phyloP scores from a whole-genome alignment of 2,888 invertebrate genomes.

The Hypsopygia costalis region DNA sequence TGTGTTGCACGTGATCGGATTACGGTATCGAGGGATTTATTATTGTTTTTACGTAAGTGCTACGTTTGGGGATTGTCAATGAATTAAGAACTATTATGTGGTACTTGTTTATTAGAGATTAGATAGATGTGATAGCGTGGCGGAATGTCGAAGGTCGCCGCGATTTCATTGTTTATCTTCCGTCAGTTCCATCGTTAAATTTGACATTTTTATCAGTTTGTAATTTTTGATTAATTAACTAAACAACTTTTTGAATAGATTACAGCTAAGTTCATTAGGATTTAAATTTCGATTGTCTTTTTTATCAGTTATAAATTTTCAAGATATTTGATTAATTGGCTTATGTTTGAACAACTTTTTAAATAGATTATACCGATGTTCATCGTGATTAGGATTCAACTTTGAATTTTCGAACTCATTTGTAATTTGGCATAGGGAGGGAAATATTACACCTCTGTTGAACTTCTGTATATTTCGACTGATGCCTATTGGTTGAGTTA shows the following conservation, averaged over 20 bases:
- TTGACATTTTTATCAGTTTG: conserved; percentile 20
- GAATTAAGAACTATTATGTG: conserved; percentile 35
- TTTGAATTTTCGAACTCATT: not conserved
- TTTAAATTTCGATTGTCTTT: no score
- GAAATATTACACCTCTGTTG: not conserved
- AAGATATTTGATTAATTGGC: no score
- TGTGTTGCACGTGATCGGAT: conserved; percentile 68
- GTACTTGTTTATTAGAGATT: conserved; percentile 32
- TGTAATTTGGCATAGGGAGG: not conserved
- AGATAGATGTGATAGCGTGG: conserved; percentile 35
- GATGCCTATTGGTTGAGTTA: not conserved
- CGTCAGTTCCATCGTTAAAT: conserved; percentile 44
- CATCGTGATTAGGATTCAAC: no score
- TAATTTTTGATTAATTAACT: conserved; percentile 1
- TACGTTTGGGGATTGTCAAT: conserved; percentile 43
- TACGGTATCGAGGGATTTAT: conserved; percentile 55
- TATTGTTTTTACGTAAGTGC: conserved; percentile 65
- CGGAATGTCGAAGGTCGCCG: conserved; percentile 49
- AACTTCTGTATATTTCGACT: not conserved
- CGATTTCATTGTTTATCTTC: conserved; percentile 55
- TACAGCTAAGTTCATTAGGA: no score
- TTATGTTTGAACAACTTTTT: no score
- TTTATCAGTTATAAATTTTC: no score
- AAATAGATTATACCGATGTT: no score
- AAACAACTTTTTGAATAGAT: not conserved